Percentiles rank a stretch among this genome's conserved stretches.
phyloP scores from a whole-genome alignment of 2,888 invertebrate genomes.

The Nemurella pictetii region DNA sequence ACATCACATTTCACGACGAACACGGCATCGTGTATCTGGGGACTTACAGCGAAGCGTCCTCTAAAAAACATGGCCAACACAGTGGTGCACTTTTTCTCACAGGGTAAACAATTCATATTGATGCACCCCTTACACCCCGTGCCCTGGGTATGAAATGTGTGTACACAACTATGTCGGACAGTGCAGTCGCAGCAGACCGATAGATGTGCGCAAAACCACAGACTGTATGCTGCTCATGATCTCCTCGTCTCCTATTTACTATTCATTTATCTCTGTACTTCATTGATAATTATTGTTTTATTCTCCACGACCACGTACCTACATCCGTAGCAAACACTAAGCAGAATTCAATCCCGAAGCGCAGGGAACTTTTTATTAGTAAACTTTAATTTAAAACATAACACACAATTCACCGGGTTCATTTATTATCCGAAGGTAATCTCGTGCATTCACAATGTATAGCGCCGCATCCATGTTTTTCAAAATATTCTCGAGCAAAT shows the following conservation, averaged over 20 bases:
- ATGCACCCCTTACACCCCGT: not conserved
- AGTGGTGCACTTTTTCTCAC: not conserved
- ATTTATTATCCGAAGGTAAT: not conserved
- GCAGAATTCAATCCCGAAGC: not conserved
- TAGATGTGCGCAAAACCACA: too few relatives aligned
- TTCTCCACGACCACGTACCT: not conserved
- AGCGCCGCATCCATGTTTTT: too few relatives aligned
- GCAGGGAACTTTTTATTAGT: not conserved
- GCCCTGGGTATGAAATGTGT: too few relatives aligned
- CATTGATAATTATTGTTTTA: not conserved
- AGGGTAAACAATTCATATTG: not conserved
- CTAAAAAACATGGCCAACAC: not conserved
- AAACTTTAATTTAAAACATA: not conserved
- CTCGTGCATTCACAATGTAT: not conserved
- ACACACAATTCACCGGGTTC: not conserved
- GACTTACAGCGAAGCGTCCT: not conserved
- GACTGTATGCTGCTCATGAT: not conserved
- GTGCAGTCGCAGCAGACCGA: too few relatives aligned
- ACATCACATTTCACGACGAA: not conserved
- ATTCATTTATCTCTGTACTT: not conserved
- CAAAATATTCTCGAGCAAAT: not conserved
- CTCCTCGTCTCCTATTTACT: not conserved
- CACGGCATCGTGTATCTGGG: not conserved
- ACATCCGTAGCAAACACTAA: not conserved
- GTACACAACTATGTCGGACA: too few relatives aligned